Base-by-base conservation (phyloP, 2,888 invertebrate species). In the Uloborus plumipes region DNA sequence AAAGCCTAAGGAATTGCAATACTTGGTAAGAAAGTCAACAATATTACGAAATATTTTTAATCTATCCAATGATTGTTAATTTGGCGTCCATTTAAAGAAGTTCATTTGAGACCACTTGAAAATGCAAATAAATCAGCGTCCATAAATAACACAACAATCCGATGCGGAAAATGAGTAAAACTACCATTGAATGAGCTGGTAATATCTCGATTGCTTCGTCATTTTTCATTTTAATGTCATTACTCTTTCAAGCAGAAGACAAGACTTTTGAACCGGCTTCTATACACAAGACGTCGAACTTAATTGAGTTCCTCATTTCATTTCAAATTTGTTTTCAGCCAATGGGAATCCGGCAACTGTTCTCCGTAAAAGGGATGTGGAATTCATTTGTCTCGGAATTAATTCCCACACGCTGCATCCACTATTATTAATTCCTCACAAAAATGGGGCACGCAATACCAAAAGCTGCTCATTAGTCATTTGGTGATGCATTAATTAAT, bases 331-430 rank as follows among this genome's bases (percentile, higher is more conserved):
- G 39, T 50, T 51, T 62, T 16, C 14, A 49, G 16, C 49, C 49
- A 67, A 59, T 75, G 75, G 75, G 75, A 75, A 66, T 67, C 22
- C n/a, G 50, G 67, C 67, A 75, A 75, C 66, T 75, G 75, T 61
- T 75, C 49, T 16, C 15, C 26, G 31, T 39, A 20, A 39, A 50
- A 50, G 31, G 67, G 58, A 62, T 26, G 59, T 67, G 18, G 13
- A 75, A 75, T 75, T 66, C 66, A 61, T 50, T 67, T 75, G 66
- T 67, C 59, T 49, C 49, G 61, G 47, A 75, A 75, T 67, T 75
- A 66, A 75, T 75, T 75, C 67, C 16, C 67, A 51, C 67, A 18
- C 16, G 67, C 39, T 50, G 75, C 20, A 47, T 53, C 26, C 47
- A 50, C 55, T 39, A 49, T 66, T 66, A 66, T 65, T 58, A 75